Percentiles rank a stretch among this genome's conserved stretches.
Evolutionary conservation across 2,113 vertebrate species (phyloP).

Genomic region (Gorsachius goisagi): DNA sequence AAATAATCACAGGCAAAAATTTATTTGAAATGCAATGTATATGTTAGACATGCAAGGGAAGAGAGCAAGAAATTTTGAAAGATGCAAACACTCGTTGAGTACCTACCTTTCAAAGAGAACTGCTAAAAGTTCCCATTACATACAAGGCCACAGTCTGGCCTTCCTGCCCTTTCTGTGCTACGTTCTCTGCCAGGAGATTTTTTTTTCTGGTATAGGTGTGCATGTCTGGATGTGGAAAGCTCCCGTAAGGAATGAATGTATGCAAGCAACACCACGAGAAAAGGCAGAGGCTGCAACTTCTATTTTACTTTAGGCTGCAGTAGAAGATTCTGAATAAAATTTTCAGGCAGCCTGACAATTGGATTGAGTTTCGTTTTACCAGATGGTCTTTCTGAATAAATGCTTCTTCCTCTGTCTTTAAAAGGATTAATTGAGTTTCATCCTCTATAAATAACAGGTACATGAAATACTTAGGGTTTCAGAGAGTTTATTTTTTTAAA

Average conservation of each 20-base stretch:
- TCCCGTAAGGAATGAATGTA: neutral
- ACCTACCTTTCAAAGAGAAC: neutral
- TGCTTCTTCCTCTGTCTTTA: neutral
- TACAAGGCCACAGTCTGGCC: neutral
- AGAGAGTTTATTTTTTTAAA: neutral
- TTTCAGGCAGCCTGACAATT: neutral
- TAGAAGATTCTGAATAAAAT: neutral
- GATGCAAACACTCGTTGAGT: accelerated
- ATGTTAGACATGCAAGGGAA: neutral
- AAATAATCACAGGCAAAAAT: neutral
- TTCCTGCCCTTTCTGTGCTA: neutral
- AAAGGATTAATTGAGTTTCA: neutral
- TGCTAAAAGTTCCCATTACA: neutral
- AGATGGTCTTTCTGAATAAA: neutral
- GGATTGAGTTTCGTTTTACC: neutral
- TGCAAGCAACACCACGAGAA: neutral
- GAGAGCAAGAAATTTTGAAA: neutral
- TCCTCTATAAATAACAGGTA: neutral
- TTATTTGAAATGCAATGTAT: neutral
- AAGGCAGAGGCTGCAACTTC: neutral
- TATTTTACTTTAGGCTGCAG: neutral
- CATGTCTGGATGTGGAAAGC: neutral
- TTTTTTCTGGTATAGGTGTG: neutral
- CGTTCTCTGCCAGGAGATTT: neutral
- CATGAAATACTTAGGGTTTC: neutral